Percentiles rank a stretch among this genome's conserved stretches.
Conservation (phyloP, 92 coral and sea anemone genomes). For the Zoanthus solanderi region DNA sequence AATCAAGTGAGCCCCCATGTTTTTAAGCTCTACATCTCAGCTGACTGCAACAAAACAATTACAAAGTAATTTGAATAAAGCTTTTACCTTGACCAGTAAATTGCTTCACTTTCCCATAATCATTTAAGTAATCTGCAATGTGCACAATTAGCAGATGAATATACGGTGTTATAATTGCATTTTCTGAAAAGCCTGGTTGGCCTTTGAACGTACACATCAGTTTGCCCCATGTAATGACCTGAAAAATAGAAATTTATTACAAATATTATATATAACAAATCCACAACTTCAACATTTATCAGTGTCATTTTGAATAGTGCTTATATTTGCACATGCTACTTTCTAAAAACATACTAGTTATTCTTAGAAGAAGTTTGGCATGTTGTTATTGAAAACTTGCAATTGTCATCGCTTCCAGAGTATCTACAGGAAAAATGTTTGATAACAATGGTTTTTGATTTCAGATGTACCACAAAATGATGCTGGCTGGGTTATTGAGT, state of each 20-base stretch:
- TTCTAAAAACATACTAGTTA: not conserved
- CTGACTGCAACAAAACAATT: not conserved
- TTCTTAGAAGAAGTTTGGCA: not conserved
- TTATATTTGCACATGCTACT: slow-evolving; percentile 1
- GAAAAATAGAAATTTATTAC: not conserved
- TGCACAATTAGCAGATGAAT: slow-evolving; percentile 15
- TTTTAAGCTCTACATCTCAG: not conserved
- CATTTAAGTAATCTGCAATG: not conserved
- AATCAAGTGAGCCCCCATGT: not conserved
- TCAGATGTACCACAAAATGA: not conserved
- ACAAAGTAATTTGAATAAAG: not conserved
- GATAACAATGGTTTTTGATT: not conserved
- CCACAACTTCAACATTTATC: not conserved
- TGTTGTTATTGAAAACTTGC: not conserved
- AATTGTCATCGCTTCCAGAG: not conserved
- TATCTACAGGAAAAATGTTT: not conserved
- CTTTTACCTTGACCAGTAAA: slow-evolving; percentile 25
- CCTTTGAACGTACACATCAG: slow-evolving; percentile 13
- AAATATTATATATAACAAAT: not conserved
- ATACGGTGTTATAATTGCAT: not conserved
- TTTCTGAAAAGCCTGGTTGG: slow-evolving; percentile 19
- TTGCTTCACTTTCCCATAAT: slow-evolving; percentile 13
- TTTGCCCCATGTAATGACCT: slow-evolving; percentile 5
- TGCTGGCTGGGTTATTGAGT: not conserved
- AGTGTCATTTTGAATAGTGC: not conserved